Conservation (phyloP, 1,140 invertebrate genomes). For the Protaetia brevitarsis region DNA sequence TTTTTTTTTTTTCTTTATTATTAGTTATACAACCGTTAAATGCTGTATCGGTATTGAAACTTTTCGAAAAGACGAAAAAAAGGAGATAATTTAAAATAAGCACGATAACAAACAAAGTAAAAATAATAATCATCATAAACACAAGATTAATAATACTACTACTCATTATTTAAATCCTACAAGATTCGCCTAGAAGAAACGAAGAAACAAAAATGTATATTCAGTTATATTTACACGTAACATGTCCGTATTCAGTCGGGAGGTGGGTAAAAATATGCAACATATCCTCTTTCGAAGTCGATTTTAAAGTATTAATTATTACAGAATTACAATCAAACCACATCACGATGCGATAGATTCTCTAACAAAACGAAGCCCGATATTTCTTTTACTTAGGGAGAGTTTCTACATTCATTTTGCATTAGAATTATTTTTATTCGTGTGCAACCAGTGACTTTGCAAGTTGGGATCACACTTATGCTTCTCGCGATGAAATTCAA, state of each 20-base stretch:
- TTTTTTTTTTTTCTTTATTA: not conserved
- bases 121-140: not conserved
- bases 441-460: no score
- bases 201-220: no score
- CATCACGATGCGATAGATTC: no score
- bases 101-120: not conserved
- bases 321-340: no score
- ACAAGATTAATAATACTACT: not conserved
- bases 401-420: no score
- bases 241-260: not conserved
- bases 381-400: no score
- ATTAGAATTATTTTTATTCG: no score
- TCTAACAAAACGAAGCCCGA: no score
- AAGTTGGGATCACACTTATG: no score
- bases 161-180: not conserved
- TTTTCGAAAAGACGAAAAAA: no score
- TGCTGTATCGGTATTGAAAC: not conserved
- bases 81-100: not conserved
- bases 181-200: not conserved
- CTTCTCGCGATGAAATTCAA: no score
- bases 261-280: not conserved
- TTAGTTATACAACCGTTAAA: not conserved
- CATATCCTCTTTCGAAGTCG: not conserved
- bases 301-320: not conserved
- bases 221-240: no score